These are phyloP conservation scores for Leptura quadrifasciata DNA, from an alignment of 2,888 invertebrate species.

Conservation along the genomic window DNA sequence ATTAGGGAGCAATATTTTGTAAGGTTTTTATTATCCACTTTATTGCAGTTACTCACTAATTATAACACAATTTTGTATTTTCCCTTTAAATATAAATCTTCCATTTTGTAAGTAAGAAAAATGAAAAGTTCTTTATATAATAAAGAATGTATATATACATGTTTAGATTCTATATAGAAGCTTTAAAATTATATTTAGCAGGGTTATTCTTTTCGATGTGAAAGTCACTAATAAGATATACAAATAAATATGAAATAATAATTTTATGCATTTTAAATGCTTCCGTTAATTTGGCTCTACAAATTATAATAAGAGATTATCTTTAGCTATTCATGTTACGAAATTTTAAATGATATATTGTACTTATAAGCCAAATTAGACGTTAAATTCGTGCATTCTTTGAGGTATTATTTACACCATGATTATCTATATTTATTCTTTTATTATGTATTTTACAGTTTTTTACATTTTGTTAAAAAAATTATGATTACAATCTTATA, in stretches of 20 bases:
- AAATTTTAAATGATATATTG: slow-evolving; percentile 48
- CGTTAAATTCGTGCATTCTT: slow-evolving; percentile 39
- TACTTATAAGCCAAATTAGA: slow-evolving; percentile 42
- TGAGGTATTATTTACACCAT: slow-evolving; percentile 35
- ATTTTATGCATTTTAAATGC: slow-evolving; percentile 60
- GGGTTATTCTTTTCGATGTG: slow-evolving; percentile 60
- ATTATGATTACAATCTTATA: slow-evolving; percentile 41
- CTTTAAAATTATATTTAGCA: slow-evolving; percentile 65
- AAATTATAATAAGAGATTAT: slow-evolving; percentile 45
- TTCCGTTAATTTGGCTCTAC: slow-evolving; percentile 59
- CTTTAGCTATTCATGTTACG: slow-evolving; percentile 53
- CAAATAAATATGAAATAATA: slow-evolving; percentile 33
- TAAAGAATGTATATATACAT: slow-evolving; percentile 55
- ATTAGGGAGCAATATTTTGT: slow-evolving; percentile 64
- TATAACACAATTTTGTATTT: slow-evolving; percentile 50
- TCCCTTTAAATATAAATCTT: slow-evolving; percentile 57
- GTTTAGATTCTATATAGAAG: slow-evolving; percentile 62
- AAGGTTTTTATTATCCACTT: slow-evolving; percentile 43
- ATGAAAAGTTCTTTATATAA: slow-evolving; percentile 52
- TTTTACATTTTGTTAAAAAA: slow-evolving; percentile 46
- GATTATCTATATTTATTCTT: slow-evolving; percentile 43
- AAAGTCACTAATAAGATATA: slow-evolving; percentile 48
- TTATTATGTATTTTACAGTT: slow-evolving; percentile 43
- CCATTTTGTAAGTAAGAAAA: slow-evolving; percentile 60
- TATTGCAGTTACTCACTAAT: slow-evolving; percentile 45